These are phyloP conservation scores for Scaptodrosophila lebanonensis DNA, from an alignment of 1,140 invertebrate species.

Conservation along the genomic window DNA sequence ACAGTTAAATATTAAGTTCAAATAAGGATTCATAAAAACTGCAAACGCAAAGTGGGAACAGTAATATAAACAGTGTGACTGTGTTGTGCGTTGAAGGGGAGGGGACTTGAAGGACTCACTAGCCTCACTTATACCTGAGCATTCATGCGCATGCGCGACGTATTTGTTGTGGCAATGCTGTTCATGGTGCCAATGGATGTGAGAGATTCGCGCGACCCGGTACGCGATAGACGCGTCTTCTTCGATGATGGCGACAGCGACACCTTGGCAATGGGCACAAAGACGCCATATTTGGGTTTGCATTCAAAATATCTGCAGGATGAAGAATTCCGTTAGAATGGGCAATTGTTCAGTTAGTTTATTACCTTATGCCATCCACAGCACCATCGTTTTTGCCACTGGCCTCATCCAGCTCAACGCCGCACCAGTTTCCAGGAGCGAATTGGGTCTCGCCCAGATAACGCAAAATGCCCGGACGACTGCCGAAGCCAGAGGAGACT, in stretches of 20 bases:
- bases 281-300: constrained; percentile 91
- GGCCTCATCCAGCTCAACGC: constrained; percentile 95
- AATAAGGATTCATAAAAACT: constrained; percentile 17
- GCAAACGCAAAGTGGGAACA: constrained; percentile 27
- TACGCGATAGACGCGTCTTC: constrained; percentile 83
- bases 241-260: constrained; percentile 87
- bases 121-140: constrained; percentile 72
- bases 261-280: constrained; percentile 93
- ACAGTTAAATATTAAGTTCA: constrained; percentile 31
- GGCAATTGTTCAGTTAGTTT: background rate
- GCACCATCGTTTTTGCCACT: constrained; percentile 97
- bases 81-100: too few species aligned
- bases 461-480: constrained; percentile 91
- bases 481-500: constrained; percentile 88
- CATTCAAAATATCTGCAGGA: constrained; percentile 94
- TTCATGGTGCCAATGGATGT: constrained; percentile 85
- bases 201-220: constrained; percentile 91
- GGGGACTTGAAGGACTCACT: too few species aligned
- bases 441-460: constrained; percentile 93
- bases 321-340: background rate
- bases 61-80: constrained; percentile 18
- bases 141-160: constrained; percentile 76
- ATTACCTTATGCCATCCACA: constrained; percentile 88
- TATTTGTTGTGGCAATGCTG: constrained; percentile 82
- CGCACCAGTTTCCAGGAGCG: constrained; percentile 94